Conservation (phyloP, 2,888 invertebrate species). For the Cephus sareptanus region DNA sequence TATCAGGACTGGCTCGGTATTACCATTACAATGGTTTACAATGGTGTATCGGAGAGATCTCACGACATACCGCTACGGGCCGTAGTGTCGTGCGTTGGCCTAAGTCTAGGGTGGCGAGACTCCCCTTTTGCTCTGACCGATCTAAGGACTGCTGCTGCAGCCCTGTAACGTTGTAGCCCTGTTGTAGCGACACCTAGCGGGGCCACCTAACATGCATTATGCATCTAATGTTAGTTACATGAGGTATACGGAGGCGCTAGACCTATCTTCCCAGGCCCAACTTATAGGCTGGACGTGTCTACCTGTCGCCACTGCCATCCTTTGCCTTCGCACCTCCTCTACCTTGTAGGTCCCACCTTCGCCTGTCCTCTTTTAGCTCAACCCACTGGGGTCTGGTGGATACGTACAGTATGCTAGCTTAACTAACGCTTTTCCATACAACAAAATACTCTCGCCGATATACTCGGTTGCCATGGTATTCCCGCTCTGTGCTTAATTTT, state of each 20-base stretch:
- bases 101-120: slow-evolving; percentile 9
- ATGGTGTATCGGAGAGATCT: slow-evolving; percentile 53
- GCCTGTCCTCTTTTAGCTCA: neutral
- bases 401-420: neutral
- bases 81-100: slow-evolving; percentile 11
- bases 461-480: too few species aligned
- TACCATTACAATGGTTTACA: slow-evolving; percentile 62
- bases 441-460: too few species aligned
- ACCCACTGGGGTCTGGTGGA: neutral
- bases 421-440: neutral
- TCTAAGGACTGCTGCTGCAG: neutral
- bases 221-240: slow-evolving; percentile 64
- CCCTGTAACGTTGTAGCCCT: slow-evolving; percentile 21
- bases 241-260: slow-evolving; percentile 51
- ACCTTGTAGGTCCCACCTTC: slow-evolving; percentile 18
- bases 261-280: slow-evolving; percentile 29
- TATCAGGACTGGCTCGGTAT: slow-evolving; percentile 41
- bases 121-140: slow-evolving; percentile 12
- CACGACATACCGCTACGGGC: slow-evolving; percentile 26
- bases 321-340: slow-evolving; percentile 25
- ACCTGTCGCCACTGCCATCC: slow-evolving; percentile 51
- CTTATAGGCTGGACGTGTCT: slow-evolving; percentile 43
- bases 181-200: slow-evolving; percentile 50
- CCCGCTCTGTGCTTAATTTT: too few species aligned
- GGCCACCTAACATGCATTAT: slow-evolving; percentile 58